Evolutionary conservation across 2,113 vertebrate species (phyloP).

Genomic region (Oryzias woworae): DNA sequence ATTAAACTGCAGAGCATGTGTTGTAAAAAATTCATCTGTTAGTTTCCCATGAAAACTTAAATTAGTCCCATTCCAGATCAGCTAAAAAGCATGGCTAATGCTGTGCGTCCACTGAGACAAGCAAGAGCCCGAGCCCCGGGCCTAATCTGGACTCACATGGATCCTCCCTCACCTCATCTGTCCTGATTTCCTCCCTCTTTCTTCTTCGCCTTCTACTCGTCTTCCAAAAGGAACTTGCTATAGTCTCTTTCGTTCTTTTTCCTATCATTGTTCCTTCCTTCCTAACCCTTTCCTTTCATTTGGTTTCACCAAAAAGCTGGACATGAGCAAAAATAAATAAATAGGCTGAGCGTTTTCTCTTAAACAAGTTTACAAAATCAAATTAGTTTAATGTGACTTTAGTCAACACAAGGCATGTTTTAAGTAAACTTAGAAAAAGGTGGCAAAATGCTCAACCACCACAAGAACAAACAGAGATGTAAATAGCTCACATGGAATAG

Average conservation of each 20-base stretch:
- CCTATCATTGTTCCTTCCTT: constrained; percentile 1
- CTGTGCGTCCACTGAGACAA: constrained; percentile 43
- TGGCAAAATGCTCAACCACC: no score
- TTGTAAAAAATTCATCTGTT: constrained; percentile 75
- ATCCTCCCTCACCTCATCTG: constrained; percentile 30
- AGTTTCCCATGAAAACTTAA: constrained; percentile 73
- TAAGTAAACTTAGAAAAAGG: no score
- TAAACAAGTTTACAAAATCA: no score
- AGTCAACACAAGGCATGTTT: no score
- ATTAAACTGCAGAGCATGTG: constrained; percentile 73
- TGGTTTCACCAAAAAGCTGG: background rate
- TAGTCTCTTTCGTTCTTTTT: background rate
- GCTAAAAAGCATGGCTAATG: constrained; percentile 67
- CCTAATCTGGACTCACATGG: constrained; percentile 56
- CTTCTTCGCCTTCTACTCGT: constrained; percentile 1
- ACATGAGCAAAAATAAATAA: background rate
- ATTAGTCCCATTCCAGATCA: constrained; percentile 61
- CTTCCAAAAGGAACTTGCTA: background rate
- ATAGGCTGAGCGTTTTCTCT: no score
- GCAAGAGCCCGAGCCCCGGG: constrained; percentile 28
- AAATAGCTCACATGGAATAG: no score
- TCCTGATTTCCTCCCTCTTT: constrained; percentile 26
- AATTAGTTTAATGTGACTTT: no score
- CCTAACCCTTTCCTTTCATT: background rate
- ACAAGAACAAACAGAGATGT: no score